These are phyloP conservation scores for Hofmannophila pseudospretella DNA, from an alignment of 2,888 invertebrate species.

Conservation along the genomic window DNA sequence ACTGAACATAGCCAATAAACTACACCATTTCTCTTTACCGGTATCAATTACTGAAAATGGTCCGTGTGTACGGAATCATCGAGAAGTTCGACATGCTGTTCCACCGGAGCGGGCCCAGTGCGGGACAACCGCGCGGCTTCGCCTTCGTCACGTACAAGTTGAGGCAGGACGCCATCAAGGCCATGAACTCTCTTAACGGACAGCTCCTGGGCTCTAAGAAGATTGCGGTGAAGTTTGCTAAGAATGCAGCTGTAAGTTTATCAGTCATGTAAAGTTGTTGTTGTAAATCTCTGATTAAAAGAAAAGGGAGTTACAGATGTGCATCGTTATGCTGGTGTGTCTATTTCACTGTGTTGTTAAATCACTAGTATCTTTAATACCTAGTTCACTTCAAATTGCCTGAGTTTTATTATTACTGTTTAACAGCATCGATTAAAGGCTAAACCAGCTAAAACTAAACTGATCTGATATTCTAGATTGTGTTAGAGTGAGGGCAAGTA, in stretches of 20 bases:
- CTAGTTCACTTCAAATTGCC: too few species aligned
- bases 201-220: constrained; percentile 84
- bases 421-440: too few species aligned
- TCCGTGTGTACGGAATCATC: constrained; percentile 95
- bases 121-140: constrained; percentile 94
- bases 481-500: too few species aligned
- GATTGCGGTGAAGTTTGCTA: constrained; percentile 89
- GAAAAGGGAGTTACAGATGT: too few species aligned
- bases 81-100: constrained; percentile 98
- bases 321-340: too few species aligned
- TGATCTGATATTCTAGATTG: too few species aligned
- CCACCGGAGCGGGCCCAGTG: constrained; percentile 92
- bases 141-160: constrained; percentile 92
- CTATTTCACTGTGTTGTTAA: too few species aligned
- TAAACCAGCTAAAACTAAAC: too few species aligned
- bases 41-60: constrained; percentile 97
- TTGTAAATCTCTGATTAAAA: too few species aligned
- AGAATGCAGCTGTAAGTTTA: constrained; percentile 77
- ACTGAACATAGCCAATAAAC: constrained; percentile 37
- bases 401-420: too few species aligned
- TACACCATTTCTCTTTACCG: constrained; percentile 80
- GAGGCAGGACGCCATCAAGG: constrained; percentile 82
- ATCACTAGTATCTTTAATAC: too few species aligned
- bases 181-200: constrained; percentile 86
- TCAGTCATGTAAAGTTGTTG: too few species aligned